phyloP scores from a whole-genome alignment of 2,113 vertebrate species.

The Cynocephalus volans region DNA sequence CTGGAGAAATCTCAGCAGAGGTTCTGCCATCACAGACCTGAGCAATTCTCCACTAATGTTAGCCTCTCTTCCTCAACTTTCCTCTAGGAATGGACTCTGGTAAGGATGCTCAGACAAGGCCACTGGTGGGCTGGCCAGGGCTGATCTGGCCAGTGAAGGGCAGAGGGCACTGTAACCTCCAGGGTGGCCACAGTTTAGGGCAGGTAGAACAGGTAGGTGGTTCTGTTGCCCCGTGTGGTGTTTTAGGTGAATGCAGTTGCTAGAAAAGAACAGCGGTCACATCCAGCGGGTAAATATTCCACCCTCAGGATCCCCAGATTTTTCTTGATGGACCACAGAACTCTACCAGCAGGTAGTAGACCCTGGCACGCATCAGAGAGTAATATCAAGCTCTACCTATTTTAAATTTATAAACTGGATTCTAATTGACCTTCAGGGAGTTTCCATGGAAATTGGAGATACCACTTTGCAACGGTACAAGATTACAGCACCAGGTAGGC shows the following conservation, averaged over 20 bases:
- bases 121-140: not conserved
- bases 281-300: no score
- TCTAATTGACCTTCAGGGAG: not conserved
- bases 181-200: not conserved
- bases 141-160: not conserved
- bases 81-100: not conserved
- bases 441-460: slow-evolving; percentile 60
- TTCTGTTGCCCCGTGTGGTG: fast-evolving
- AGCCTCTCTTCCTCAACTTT: not conserved
- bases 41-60: no score
- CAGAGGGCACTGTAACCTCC: no score
- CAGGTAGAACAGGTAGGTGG: not conserved
- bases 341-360: not conserved
- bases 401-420: slow-evolving; percentile 60
- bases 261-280: not conserved
- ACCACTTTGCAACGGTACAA: not conserved
- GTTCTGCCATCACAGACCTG: not conserved
- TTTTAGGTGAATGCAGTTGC: not conserved
- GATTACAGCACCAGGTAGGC: no score
- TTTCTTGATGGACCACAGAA: not conserved
- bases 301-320: not conserved
- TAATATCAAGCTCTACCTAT: not conserved
- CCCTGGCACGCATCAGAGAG: not conserved
- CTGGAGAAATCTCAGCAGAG: not conserved
- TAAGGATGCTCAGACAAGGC: not conserved